These are phyloP conservation scores for Amblyraja radiata DNA, from an alignment of 2,797 vertebrate genomes.

Conservation along the genomic window DNA sequence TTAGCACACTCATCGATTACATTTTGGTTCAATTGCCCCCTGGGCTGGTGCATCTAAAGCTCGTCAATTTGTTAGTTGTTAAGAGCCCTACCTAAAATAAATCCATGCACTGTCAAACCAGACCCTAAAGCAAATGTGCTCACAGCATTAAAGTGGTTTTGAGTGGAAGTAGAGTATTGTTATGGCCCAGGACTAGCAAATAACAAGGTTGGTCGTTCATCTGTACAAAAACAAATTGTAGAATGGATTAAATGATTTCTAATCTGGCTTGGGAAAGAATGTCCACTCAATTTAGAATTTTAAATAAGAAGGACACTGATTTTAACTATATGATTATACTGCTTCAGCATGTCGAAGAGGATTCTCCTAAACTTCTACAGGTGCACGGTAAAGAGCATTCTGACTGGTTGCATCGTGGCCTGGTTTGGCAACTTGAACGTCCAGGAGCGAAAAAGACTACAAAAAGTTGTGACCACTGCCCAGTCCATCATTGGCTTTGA, in stretches of 20 bases:
- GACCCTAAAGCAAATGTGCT: background rate
- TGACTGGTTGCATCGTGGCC: no score
- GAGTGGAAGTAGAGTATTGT: background rate
- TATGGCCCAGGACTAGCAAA: background rate
- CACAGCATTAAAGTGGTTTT: background rate
- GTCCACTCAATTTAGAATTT: background rate
- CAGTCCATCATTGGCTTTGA: no score
- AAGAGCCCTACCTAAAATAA: background rate
- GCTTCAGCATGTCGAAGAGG: no score
- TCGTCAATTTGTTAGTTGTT: background rate
- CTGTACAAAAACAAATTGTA: background rate
- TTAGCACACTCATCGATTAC: background rate
- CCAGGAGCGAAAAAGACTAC: no score
- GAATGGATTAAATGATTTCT: background rate
- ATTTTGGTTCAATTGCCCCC: background rate
- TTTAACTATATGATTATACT: background rate
- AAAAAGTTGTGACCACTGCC: no score
- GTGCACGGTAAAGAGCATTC: no score
- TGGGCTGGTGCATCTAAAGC: background rate
- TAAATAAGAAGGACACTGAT: background rate
- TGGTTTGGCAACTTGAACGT: no score
- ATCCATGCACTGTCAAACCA: background rate
- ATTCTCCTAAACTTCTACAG: no score
- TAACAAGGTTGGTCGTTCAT: background rate
- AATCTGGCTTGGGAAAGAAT: background rate